phyloP scores from a whole-genome alignment of 2,888 invertebrate genomes.

The Andricus curvator region DNA sequence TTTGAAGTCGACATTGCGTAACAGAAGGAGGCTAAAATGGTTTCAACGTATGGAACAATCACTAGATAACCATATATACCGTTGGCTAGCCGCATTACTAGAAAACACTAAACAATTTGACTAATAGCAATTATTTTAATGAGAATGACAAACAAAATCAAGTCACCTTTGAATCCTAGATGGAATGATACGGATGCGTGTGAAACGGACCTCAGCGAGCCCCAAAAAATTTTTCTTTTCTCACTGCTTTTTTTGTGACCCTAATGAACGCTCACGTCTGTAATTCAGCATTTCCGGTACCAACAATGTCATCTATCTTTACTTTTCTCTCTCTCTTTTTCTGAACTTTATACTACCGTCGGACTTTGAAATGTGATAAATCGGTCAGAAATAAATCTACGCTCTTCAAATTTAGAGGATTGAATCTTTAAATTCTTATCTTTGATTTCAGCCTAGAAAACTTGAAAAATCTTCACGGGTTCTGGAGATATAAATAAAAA shows the following conservation, averaged over 20 bases:
- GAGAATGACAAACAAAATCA: conserved; percentile 37
- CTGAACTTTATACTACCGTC: neutral
- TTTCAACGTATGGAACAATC: conserved; percentile 28
- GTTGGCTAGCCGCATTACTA: neutral
- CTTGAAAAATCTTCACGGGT: no score
- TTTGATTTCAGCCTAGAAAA: no score
- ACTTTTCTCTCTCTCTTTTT: neutral
- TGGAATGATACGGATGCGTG: conserved; percentile 51
- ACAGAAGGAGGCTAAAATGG: conserved; percentile 58
- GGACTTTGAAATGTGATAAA: no score
- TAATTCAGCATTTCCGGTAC: neutral
- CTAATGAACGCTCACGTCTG: neutral
- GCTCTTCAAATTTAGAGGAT: no score
- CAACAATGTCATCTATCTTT: neutral
- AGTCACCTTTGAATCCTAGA: conserved; percentile 27
- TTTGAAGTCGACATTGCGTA: conserved; percentile 58
- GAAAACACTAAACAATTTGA: neutral
- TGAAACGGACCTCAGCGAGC: neutral
- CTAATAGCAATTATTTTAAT: neutral
- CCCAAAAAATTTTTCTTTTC: neutral
- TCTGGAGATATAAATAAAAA: no score
- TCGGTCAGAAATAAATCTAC: no score
- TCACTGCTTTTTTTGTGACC: neutral
- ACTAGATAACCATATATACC: neutral
- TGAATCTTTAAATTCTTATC: no score